Evolutionary conservation across 2,888 invertebrate genomes (phyloP).

Genomic region (Melinaea menophilus): DNA sequence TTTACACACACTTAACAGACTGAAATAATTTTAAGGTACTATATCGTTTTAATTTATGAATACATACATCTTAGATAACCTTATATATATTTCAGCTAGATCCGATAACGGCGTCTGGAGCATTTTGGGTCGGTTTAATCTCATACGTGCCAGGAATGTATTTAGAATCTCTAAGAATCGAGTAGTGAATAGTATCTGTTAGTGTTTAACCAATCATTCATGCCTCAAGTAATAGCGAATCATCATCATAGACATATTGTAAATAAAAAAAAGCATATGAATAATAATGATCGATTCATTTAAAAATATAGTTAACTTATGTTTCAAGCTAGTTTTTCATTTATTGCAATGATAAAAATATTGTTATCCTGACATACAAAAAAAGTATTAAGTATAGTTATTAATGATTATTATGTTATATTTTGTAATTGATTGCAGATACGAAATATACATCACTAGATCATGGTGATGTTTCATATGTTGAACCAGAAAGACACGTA

Average conservation of each 20-base stretch:
- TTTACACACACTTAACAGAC: too few species aligned
- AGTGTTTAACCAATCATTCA: too few species aligned
- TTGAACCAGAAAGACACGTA: not conserved
- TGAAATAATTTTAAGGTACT: too few species aligned
- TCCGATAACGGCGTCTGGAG: not conserved
- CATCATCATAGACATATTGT: too few species aligned
- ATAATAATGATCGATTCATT: not conserved
- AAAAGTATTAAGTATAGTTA: not conserved
- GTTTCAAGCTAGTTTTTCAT: not conserved
- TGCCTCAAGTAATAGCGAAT: too few species aligned
- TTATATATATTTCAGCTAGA: not conserved
- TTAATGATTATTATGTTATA: too few species aligned
- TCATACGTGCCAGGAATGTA: constrained; percentile 3
- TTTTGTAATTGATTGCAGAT: too few species aligned
- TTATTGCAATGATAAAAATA: not conserved
- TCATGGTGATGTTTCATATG: too few species aligned
- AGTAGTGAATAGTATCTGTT: too few species aligned
- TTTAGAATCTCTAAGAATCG: too few species aligned
- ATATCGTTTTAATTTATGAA: too few species aligned
- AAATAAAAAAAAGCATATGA: not conserved
- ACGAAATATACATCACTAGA: too few species aligned
- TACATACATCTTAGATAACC: not conserved
- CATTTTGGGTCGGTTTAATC: constrained; percentile 2
- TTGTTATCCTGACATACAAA: not conserved
- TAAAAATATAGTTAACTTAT: not conserved